Base-by-base conservation (phyloP, 53 echinoderm and acorn worm genomes). In the Arbacia lixula region DNA sequence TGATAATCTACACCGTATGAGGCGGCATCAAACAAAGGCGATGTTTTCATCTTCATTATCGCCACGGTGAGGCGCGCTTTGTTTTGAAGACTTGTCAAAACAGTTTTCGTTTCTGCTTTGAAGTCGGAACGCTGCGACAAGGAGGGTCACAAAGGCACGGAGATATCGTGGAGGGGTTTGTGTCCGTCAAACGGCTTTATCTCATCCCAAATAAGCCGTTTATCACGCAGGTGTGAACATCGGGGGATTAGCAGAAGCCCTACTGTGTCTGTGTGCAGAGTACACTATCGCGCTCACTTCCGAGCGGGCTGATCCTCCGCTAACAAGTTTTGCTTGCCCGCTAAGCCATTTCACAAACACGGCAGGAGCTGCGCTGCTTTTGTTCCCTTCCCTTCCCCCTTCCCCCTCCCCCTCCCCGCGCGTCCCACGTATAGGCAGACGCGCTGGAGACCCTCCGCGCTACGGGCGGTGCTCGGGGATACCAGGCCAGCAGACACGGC, bases 291-390 rank as follows among this genome's bases (percentile, higher is more conserved):
- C 27, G 78, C 24, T 25, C 36, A 77, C 60, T 77, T 77, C 60
- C 78, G 78, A 77, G 60, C 57, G 37, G 36, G 57, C 57, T 57
- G 78, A 77, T 77, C 60, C 57, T 58, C 78, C 78, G 78, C 56
- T 77, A 77, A 77, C 78, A 77, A 77, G 78, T 77, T 77, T 77
- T 56, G 78, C 57, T 77, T 77, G 78, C 20, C 60, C 78, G 78
- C 57, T 77, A 77, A 77, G 56, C 78, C 78, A 60, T 36, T 57
- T 34, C 21, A 36, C 78, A 77, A 77, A 77, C 78, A 77, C 57
- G 40, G 78, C 78, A 60, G 78, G 57, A 37, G 57, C 55, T 74
- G 17, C 52, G 53, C 35, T 30, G 53, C 53, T 53, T 34, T 42
- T 74, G 43, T 73, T 14, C 30, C 46, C 42, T 50, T 73, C 53